Base-by-base conservation (phyloP, 30 jellyfish, hydroid and myxozoan species). In the Cassiopea xamachana region DNA sequence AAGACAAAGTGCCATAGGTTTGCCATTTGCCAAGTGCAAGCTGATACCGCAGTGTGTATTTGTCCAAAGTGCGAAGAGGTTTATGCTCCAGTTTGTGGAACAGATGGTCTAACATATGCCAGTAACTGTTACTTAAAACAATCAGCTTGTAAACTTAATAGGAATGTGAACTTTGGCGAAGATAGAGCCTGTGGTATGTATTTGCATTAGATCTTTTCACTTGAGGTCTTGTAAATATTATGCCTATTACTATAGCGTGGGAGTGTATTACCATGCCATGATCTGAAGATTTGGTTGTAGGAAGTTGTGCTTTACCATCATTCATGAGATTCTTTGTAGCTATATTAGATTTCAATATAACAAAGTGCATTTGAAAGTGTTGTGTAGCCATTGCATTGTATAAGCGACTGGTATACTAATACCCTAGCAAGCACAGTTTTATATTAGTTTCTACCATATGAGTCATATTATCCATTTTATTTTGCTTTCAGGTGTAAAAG, bases 101-200 rank as follows among this genome's bases (percentile, higher is more conserved):
- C 91, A 48, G 88, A 94, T 60, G 97, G 96, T n/a, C 61, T 81
- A 18, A 94, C 98, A n/a, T 94, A 89, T 76, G 94, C 98, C 43
- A 85, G 73, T 48, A 87, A 86, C 62, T 90, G 98, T 75, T 85
- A 64, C 72, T 49, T 90, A 89, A 92, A 73, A 73, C 86, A 73
- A 75, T 81, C 90, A 7, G 83, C 92, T 58, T 94, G 98, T 71
- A 46, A 15, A 75, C 19, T 43, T 64, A 61, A 75, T 6, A 80
- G 86, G 50, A 18, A 19, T 16, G 55, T 86, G 39, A 43, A 85
- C 48, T 46, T 80, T 61, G 93, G 77, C 46, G 79, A 75, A 47
- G 86, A 84, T 43, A 81, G 79, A 1, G 78, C 93, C 12, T 92
- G 98, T 73, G 98, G 98, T 92, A 69, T 13, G 89, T 62, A 1